Evolutionary conservation across 1,140 invertebrate species (phyloP).

Genomic region (Drosophila ohnishii): DNA sequence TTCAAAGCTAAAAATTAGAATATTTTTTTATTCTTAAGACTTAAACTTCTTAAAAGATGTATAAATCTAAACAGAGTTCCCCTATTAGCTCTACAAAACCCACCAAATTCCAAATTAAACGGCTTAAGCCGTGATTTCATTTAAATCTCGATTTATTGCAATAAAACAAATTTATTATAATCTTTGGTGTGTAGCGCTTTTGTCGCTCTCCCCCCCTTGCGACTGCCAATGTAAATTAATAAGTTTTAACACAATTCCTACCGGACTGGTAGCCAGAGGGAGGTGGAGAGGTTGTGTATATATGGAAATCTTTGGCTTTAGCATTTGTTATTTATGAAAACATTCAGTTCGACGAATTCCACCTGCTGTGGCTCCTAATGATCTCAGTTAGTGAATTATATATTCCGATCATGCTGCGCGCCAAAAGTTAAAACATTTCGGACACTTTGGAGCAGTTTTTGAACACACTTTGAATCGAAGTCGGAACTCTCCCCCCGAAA

Average conservation of each 20-base stretch:
- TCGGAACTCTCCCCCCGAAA: slow-evolving; percentile 35
- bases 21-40: too few relatives aligned
- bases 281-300: background rate
- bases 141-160: slow-evolving; percentile 70
- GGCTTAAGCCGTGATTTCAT: slow-evolving; percentile 53
- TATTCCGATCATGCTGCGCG: slow-evolving; percentile 66
- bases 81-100: background rate
- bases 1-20: too few relatives aligned
- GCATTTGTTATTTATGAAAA: slow-evolving; percentile 64
- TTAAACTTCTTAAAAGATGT: background rate
- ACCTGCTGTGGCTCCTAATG: slow-evolving; percentile 78
- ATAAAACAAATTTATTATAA: slow-evolving; percentile 71
- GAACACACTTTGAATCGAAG: background rate
- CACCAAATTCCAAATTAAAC: slow-evolving; percentile 52
- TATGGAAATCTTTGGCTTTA: slow-evolving; percentile 64
- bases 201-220: slow-evolving; percentile 5
- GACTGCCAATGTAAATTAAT: slow-evolving; percentile 58
- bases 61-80: background rate
- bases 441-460: slow-evolving; percentile 43
- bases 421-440: slow-evolving; percentile 55
- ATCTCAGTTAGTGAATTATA: slow-evolving; percentile 68
- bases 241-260: slow-evolving; percentile 68
- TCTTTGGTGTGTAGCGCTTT: slow-evolving; percentile 43
- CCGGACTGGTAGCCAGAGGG: slow-evolving; percentile 26
- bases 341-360: slow-evolving; percentile 60